Evolutionary conservation across 2,888 invertebrate species (phyloP), one percentile per base, ranked within the genome.

Genomic region (Nymphalis c-album): DNA sequence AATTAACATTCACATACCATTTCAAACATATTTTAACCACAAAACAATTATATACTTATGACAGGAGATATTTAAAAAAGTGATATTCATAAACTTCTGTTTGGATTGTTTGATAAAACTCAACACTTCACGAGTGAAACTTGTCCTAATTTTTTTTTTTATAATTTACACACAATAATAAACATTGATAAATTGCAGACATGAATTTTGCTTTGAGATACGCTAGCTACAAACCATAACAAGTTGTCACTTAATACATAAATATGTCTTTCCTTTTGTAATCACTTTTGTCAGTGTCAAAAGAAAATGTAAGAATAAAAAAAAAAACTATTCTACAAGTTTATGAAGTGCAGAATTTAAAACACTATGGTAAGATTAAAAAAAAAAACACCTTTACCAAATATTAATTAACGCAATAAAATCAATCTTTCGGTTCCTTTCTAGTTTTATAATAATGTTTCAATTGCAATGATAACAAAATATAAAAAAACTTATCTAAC

Each of bases 181-280:
- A 26, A 55, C 26, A 31, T 16, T 26, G 31, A 7, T 51, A 55
- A 55, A 31, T 22, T 31, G 22, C 7, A 22, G 26, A 55, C 53
- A 55, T 31, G 16, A 26, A 26, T 31, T 53, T 22, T 16, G 7
- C 7, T 17, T 26, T 17, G 7, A 55, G 26, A 6, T 6, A 55
- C n/a, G 16, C 6, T n/a, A 31, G 13, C 7, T 65, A 66, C 60
- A 66, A 60, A 46, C 65, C 65, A 61, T 57, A 60, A 68, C 55
- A 63, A 46, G 26, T 16, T 35, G 2, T 17, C 40, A 35, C 47
- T 46, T 7, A 53, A 63, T 58, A 50, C 31, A 68, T 64, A 68
- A 68, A 68, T 64, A 68, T 68, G 64, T 68, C 68, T 59, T 55
- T 47, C 16, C 51, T 22, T 57, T 61, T 20, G 35, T 40, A 17